A percentile compares a stretch with the other conserved stretches of the same genome.
Conservation (phyloP, 2,113 vertebrate species). For the Aegotheles bennettii region DNA sequence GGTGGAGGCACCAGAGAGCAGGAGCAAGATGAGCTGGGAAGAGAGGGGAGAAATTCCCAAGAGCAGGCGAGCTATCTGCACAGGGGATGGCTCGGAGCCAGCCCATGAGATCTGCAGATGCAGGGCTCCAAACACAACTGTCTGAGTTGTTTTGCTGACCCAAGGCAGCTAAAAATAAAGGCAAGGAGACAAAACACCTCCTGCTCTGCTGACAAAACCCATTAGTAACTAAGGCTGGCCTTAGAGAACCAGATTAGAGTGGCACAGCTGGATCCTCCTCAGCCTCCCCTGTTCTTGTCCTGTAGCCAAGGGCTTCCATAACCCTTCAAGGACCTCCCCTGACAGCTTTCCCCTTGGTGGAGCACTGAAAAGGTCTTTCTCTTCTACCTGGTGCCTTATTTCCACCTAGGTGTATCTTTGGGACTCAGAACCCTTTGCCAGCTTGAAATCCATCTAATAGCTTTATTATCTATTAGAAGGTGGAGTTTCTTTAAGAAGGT, state of each 20-base stretch:
- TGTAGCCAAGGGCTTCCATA: accelerated
- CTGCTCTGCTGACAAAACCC: neutral
- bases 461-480: neutral
- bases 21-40: neutral
- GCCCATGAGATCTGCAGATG: neutral
- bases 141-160: neutral
- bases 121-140: neutral
- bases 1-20: accelerated
- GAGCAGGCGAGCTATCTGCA: accelerated
- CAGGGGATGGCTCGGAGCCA: neutral
- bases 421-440: neutral
- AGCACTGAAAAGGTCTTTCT: neutral
- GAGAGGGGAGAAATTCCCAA: neutral
- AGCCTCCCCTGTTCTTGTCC: neutral
- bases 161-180: constrained; percentile 6
- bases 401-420: neutral
- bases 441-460: neutral
- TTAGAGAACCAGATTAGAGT: neutral
- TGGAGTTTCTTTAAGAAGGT: neutral
- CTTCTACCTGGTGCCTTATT: neutral
- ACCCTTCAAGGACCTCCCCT: neutral
- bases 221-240: neutral
- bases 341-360: neutral
- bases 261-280: neutral
- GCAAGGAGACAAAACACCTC: neutral